phyloP scores from a whole-genome alignment of 2,113 vertebrate genomes.

The Corvus cornix region DNA sequence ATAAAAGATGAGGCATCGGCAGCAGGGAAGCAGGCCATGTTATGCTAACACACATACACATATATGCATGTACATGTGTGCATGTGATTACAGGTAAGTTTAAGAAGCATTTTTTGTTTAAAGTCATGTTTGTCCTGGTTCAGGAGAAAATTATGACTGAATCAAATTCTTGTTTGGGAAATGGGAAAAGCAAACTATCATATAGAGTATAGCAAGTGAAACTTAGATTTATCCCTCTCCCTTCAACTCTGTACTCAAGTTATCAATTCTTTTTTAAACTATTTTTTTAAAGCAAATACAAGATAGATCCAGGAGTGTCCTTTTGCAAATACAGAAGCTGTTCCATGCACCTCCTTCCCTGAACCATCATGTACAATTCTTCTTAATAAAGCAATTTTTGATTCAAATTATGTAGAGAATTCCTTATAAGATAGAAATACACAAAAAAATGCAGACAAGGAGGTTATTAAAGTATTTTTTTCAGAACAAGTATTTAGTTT shows the following conservation, averaged over 20 bases:
- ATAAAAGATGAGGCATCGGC: neutral
- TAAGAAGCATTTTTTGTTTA: neutral
- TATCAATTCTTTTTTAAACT: neutral
- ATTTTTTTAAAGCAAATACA: neutral
- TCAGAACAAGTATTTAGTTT: neutral
- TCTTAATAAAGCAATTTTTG: neutral
- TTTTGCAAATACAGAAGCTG: neutral
- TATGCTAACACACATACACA: neutral
- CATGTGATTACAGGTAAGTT: fast-evolving
- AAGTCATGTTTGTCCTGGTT: neutral
- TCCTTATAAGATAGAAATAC: neutral
- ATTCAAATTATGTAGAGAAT: neutral
- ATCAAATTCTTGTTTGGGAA: neutral
- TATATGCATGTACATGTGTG: fast-evolving
- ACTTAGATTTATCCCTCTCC: neutral
- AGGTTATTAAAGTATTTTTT: neutral
- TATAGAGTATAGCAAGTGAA: neutral
- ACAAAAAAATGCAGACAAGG: neutral
- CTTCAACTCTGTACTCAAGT: neutral
- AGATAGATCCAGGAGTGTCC: neutral
- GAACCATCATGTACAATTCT: neutral
- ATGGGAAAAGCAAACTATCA: neutral
- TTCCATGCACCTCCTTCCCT: neutral
- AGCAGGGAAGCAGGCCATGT: neutral
- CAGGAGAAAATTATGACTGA: neutral